A percentile compares a stretch with the other conserved stretches of the same genome.
phyloP scores from a whole-genome alignment of 1,140 invertebrate genomes.

The Polypedilum vanderplanki region DNA sequence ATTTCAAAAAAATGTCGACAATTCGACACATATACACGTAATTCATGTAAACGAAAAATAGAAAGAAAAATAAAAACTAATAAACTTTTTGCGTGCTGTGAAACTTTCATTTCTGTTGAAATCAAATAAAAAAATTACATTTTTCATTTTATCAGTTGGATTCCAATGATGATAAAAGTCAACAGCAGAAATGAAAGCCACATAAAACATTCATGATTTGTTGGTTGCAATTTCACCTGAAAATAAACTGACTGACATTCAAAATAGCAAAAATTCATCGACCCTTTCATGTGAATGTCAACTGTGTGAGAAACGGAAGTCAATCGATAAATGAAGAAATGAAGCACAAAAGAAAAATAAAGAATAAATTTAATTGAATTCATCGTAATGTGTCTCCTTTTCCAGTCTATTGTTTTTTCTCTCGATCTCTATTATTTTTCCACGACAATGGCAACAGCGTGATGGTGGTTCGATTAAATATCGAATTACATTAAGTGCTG shows the following conservation, averaged over 20 bases:
- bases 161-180: background rate
- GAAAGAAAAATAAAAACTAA: background rate
- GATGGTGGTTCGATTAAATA: constrained; percentile 6
- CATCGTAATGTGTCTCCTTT: background rate
- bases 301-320: background rate
- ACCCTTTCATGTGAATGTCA: background rate
- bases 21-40: background rate
- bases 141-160: constrained; percentile 6
- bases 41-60: background rate
- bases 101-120: background rate
- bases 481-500: constrained; percentile 12
- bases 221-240: background rate
- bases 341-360: background rate
- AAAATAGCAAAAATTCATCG: background rate
- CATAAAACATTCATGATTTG: background rate
- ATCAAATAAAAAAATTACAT: background rate
- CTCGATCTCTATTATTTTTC: background rate
- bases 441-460: background rate
- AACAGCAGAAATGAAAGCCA: background rate
- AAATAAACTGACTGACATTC: background rate
- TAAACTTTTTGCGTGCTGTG: constrained; percentile 16
- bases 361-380: background rate
- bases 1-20: background rate
- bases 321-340: background rate
- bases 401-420: constrained; percentile 11